phyloP scores from a whole-genome alignment of 2,888 invertebrate genomes.

The Epinotia brunnichana region DNA sequence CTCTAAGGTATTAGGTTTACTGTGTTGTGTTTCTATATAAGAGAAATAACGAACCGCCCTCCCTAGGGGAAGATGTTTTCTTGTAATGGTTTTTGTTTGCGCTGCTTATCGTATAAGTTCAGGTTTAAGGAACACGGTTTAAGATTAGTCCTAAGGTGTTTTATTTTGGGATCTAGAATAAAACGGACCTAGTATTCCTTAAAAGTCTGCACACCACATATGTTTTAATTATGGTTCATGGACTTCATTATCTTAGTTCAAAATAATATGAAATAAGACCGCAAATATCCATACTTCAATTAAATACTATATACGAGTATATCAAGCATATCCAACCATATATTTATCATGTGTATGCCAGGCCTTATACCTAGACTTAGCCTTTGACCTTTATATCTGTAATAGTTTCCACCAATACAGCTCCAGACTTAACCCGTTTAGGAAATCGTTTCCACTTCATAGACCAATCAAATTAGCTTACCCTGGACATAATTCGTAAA shows the following conservation, averaged over 20 bases:
- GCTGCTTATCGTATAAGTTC: slow-evolving; percentile 11
- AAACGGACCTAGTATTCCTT: not conserved
- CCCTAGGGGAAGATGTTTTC: slow-evolving; percentile 25
- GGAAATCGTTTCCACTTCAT: not conserved
- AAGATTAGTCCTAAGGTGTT: not conserved
- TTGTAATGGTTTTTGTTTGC: slow-evolving; percentile 31
- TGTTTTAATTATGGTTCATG: too few species aligned
- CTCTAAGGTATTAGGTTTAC: not conserved
- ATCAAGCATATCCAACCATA: too few species aligned
- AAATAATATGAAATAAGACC: too few species aligned
- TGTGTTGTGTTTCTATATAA: not conserved
- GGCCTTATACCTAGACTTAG: not conserved
- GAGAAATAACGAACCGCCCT: not conserved
- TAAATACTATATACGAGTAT: too few species aligned
- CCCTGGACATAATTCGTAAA: too few species aligned
- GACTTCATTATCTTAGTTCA: too few species aligned
- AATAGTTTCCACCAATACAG: not conserved
- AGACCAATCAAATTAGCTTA: too few species aligned
- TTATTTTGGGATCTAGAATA: slow-evolving; percentile 1
- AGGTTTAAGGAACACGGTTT: slow-evolving; percentile 8
- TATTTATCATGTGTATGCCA: not conserved
- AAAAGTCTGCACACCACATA: not conserved
- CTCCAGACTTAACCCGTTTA: slow-evolving; percentile 1
- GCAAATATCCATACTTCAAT: too few species aligned
- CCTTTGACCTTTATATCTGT: not conserved